These are phyloP conservation scores for Trematocara stigmaticum DNA, from an alignment of 2,113 vertebrate species.

Conservation along the genomic window DNA sequence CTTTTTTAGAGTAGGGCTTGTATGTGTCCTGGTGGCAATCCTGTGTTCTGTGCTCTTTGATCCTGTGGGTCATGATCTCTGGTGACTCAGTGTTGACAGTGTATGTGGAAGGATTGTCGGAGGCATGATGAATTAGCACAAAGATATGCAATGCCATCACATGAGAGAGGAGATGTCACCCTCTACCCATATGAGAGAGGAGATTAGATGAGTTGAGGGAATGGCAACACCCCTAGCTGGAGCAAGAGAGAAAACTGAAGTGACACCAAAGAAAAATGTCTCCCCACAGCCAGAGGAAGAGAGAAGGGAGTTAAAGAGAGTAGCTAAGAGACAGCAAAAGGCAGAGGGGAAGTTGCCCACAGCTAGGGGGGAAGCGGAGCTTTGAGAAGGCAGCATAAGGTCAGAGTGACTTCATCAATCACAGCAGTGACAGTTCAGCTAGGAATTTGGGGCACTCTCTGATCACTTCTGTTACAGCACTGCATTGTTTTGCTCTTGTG, in stretches of 20 bases:
- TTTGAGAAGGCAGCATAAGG: conserved; percentile 35
- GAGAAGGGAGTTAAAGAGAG: conserved; percentile 9
- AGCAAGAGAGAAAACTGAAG: conserved; percentile 25
- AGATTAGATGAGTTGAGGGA: conserved; percentile 6
- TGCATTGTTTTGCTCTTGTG: conserved; percentile 2
- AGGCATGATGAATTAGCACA: conserved; percentile 14
- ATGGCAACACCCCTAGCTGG: not conserved
- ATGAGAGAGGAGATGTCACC: conserved; percentile 7
- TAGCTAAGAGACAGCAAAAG: conserved; percentile 1
- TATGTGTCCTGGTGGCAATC: not conserved
- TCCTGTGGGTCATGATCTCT: not conserved
- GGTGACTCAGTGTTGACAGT: not conserved
- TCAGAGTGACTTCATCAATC: conserved; percentile 63
- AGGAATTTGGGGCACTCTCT: conserved; percentile 13
- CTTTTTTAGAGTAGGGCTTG: not conserved
- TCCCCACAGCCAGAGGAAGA: conserved; percentile 13
- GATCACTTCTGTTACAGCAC: conserved; percentile 20
- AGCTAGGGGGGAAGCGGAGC: conserved; percentile 2
- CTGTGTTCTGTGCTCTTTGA: not conserved
- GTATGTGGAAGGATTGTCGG: not conserved
- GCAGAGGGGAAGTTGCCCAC: conserved; percentile 27
- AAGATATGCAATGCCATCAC: not conserved
- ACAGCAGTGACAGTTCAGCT: conserved; percentile 8
- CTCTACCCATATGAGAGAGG: not conserved
- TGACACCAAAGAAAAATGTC: conserved; percentile 30